These are phyloP conservation scores for Vandiemenella viatica DNA, from an alignment of 2,888 invertebrate species.

Conservation along the genomic window DNA sequence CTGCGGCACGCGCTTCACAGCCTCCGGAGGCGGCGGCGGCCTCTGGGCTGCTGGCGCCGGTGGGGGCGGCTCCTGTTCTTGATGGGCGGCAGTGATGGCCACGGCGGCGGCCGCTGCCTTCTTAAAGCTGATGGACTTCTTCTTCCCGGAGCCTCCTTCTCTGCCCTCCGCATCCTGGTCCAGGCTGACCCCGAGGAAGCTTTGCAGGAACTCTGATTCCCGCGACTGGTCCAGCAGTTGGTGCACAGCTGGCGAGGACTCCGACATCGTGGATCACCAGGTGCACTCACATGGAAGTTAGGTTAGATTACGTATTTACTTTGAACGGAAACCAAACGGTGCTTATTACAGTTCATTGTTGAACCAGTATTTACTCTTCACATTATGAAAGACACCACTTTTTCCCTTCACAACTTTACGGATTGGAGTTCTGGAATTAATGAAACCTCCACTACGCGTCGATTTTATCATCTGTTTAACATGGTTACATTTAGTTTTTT, in stretches of 20 bases:
- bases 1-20: background rate
- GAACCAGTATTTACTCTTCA: too few species aligned
- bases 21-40: background rate
- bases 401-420: too few species aligned
- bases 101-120: background rate
- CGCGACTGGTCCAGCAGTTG: constrained; percentile 50
- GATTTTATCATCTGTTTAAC: too few species aligned
- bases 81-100: background rate
- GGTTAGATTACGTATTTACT: too few species aligned
- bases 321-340: too few species aligned
- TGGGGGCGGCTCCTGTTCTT: background rate
- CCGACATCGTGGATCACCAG: background rate
- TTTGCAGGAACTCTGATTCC: constrained; percentile 62
- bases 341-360: too few species aligned
- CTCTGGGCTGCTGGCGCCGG: too few species aligned
- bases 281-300: background rate
- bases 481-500: too few species aligned
- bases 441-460: too few species aligned
- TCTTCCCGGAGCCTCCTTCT: constrained; percentile 3
- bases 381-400: too few species aligned
- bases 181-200: constrained; percentile 56
- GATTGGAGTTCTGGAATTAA: too few species aligned
- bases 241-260: constrained; percentile 25
- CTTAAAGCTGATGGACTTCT: too few species aligned
- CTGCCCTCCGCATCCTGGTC: constrained; percentile 33